Conservation (phyloP, 2,797 vertebrate genomes). For the Pantherophis vulpinus region DNA sequence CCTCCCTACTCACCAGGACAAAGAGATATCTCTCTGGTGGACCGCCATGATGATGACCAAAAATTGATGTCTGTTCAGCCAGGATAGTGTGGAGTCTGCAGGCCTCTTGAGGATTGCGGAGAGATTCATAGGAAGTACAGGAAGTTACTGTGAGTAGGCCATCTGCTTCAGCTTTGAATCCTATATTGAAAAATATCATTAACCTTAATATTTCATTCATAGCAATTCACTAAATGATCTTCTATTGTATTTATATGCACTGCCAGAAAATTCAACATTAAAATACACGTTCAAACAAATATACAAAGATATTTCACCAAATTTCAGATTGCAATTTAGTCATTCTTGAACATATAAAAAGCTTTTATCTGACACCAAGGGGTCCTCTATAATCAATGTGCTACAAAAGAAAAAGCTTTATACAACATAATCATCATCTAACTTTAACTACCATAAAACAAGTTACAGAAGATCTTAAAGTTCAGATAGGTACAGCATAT, state of each 20-base stretch:
- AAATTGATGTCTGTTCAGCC: constrained; percentile 77
- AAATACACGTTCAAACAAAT: not conserved
- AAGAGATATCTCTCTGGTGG: constrained; percentile 84
- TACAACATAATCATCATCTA: not conserved
- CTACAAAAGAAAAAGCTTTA: not conserved
- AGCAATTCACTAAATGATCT: not conserved
- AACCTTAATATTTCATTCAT: not conserved
- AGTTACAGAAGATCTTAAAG: not conserved
- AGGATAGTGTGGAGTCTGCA: constrained; percentile 71
- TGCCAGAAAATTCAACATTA: not conserved
- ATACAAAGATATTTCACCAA: not conserved
- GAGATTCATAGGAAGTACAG: constrained; percentile 72
- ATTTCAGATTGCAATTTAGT: not conserved
- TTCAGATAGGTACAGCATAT: not conserved
- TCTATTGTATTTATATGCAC: not conserved
- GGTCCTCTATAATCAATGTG: not conserved
- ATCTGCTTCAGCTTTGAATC: constrained; percentile 81
- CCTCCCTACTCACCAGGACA: constrained; percentile 73
- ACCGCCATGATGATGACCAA: constrained; percentile 64
- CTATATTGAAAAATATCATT: constrained; percentile 51
- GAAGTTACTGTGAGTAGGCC: constrained; percentile 76
- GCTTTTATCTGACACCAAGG: not conserved
- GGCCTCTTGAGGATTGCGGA: constrained; percentile 73
- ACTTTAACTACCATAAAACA: too few species aligned
- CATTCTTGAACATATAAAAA: not conserved